Evolutionary conservation across 2,888 invertebrate genomes (phyloP).

Genomic region (Zelleria hepariella): DNA sequence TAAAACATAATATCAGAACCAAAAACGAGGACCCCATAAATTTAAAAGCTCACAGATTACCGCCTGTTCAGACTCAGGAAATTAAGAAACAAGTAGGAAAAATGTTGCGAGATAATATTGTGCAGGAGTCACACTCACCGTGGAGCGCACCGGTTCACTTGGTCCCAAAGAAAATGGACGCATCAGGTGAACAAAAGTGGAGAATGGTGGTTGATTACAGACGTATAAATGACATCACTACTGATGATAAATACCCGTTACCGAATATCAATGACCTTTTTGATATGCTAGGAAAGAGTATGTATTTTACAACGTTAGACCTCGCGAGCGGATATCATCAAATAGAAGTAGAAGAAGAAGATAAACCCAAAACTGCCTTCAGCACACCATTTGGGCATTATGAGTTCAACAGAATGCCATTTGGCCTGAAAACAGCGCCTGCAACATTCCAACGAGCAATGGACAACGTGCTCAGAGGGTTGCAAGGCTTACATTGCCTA

Average conservation of each 20-base stretch:
- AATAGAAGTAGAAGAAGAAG: constrained; percentile 23
- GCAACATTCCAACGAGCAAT: no score
- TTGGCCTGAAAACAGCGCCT: no score
- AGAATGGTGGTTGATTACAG: constrained; percentile 32
- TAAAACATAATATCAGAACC: constrained; percentile 5
- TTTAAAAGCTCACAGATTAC: constrained; percentile 14
- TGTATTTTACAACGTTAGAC: constrained; percentile 34
- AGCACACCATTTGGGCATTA: no score
- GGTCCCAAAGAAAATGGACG: constrained; percentile 18
- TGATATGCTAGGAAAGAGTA: constrained; percentile 24
- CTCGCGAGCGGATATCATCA: constrained; percentile 37
- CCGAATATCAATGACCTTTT: constrained; percentile 12
- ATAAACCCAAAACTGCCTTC: constrained; percentile 34
- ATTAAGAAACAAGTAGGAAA: constrained; percentile 17
- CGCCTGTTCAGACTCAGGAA: constrained; percentile 10
- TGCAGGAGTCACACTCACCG: constrained; percentile 15
- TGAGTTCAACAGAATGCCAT: no score
- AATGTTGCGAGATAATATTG: constrained; percentile 13
- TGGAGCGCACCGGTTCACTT: constrained; percentile 21
- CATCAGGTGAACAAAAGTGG: constrained; percentile 15
- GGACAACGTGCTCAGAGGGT: no score
- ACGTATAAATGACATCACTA: constrained; percentile 31
- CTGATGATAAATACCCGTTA: constrained; percentile 7
- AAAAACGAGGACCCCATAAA: constrained; percentile 17
- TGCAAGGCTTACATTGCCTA: constrained; percentile 18